Conservation (phyloP, 2,797 vertebrate genomes). For the Triplophysa yarkandensis region DNA sequence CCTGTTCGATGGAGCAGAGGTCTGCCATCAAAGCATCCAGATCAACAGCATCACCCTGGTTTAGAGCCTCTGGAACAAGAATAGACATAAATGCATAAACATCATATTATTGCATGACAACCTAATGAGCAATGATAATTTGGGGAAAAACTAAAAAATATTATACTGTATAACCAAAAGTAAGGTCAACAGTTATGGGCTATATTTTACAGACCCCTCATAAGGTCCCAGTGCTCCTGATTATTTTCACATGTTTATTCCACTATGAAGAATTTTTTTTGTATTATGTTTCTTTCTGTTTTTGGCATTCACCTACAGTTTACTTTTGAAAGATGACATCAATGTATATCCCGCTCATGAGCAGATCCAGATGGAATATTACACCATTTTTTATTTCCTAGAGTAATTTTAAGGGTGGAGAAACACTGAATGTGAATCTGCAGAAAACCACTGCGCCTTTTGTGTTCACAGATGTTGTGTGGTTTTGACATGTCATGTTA, state of each 20-base stretch:
- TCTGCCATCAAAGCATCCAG: constrained; percentile 97
- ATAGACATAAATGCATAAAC: too few species aligned
- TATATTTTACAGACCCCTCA: not conserved
- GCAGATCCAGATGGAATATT: not conserved
- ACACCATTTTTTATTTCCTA: not conserved
- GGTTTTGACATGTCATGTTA: not conserved
- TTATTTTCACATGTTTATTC: constrained; percentile 3
- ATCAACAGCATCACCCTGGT: constrained; percentile 93
- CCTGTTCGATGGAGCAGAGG: constrained; percentile 96
- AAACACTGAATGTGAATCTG: not conserved
- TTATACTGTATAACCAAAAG: not conserved
- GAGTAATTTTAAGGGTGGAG: not conserved
- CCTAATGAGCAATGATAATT: not conserved
- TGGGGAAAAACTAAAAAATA: not conserved
- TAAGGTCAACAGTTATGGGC: not conserved
- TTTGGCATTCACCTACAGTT: not conserved
- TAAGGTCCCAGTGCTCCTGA: not conserved
- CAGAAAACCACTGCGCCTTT: not conserved
- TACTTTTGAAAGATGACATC: not conserved
- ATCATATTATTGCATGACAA: not conserved
- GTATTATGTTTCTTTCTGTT: not conserved
- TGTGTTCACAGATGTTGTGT: not conserved
- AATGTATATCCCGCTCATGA: not conserved
- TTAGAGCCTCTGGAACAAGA: constrained; percentile 86
- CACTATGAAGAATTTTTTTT: not conserved